Percentiles rank a stretch among this genome's conserved stretches.
phyloP scores from a whole-genome alignment of 2,888 invertebrate species.

The Cerceris ruficornis region DNA sequence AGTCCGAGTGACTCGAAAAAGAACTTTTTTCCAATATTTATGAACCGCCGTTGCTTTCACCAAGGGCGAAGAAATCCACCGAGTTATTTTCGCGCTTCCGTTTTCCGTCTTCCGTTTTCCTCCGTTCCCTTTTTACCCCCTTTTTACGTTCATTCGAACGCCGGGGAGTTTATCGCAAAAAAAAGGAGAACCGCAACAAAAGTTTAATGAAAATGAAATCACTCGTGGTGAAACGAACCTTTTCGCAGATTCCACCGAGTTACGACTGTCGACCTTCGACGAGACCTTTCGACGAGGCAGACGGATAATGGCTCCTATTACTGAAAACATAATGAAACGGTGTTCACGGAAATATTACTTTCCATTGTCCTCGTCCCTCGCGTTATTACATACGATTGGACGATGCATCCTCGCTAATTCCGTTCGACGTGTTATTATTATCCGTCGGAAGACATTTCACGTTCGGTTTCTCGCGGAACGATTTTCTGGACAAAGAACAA shows the following conservation, averaged over 20 bases:
- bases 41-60: background rate
- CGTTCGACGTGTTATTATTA: constrained; percentile 19
- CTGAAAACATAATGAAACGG: constrained; percentile 1
- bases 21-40: background rate
- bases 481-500: background rate
- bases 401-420: constrained; percentile 26
- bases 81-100: background rate
- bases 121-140: too few species aligned
- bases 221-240: background rate
- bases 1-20: background rate
- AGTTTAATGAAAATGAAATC: background rate
- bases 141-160: too few species aligned
- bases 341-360: constrained; percentile 4
- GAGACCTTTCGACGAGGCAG: background rate
- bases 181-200: background rate
- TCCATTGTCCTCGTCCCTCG: background rate
- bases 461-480: too few species aligned
- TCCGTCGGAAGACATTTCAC: background rate
- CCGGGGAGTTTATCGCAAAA: background rate
- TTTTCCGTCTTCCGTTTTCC: background rate
- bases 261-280: background rate
- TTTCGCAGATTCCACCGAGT: background rate
- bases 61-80: background rate
- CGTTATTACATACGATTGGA: constrained; percentile 27
- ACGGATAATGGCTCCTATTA: constrained; percentile 6